Percentiles rank a stretch among this genome's conserved stretches.
These are phyloP conservation scores for Drosophila saltans DNA, from an alignment of 1,140 invertebrate genomes.

Conservation along the genomic window DNA sequence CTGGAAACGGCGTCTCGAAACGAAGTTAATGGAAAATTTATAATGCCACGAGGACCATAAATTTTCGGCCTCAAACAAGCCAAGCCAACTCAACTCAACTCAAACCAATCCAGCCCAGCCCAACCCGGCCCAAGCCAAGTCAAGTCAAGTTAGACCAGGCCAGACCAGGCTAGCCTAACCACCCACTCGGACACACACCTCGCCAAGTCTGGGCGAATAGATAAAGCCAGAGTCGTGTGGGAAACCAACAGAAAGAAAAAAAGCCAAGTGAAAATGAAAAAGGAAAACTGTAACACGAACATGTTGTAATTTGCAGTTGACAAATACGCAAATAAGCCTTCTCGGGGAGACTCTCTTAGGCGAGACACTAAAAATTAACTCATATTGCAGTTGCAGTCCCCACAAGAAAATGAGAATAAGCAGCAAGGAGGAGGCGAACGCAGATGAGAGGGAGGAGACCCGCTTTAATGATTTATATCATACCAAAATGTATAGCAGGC, in stretches of 20 bases:
- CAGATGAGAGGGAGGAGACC: not conserved
- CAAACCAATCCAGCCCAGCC: too few relatives aligned
- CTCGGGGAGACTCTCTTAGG: conserved; percentile 14
- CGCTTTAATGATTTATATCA: conserved; percentile 64
- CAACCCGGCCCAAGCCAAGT: conserved; percentile 53
- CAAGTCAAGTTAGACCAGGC: conserved; percentile 23
- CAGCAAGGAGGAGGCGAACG: not conserved
- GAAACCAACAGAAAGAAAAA: conserved; percentile 41
- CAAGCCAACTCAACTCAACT: not conserved
- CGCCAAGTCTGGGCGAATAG: conserved; percentile 6
- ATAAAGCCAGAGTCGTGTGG: conserved; percentile 52
- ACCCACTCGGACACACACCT: conserved; percentile 12
- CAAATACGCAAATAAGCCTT: conserved; percentile 74
- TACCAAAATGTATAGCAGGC: conserved; percentile 18
- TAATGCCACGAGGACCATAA: conserved; percentile 72
- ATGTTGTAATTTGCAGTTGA: conserved; percentile 80
- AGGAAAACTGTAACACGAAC: conserved; percentile 15
- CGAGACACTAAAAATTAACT: conserved; percentile 68
- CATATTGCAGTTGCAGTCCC: conserved; percentile 57
- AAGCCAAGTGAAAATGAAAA: conserved; percentile 30
- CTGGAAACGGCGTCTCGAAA: conserved; percentile 23
- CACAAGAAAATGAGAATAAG: not conserved
- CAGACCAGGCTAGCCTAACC: conserved; percentile 10
- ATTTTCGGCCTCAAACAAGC: conserved; percentile 55
- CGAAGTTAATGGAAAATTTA: conserved; percentile 80